Evolutionary conservation across 2,113 vertebrate genomes (phyloP).

Genomic region (Uropsilus gracilis): DNA sequence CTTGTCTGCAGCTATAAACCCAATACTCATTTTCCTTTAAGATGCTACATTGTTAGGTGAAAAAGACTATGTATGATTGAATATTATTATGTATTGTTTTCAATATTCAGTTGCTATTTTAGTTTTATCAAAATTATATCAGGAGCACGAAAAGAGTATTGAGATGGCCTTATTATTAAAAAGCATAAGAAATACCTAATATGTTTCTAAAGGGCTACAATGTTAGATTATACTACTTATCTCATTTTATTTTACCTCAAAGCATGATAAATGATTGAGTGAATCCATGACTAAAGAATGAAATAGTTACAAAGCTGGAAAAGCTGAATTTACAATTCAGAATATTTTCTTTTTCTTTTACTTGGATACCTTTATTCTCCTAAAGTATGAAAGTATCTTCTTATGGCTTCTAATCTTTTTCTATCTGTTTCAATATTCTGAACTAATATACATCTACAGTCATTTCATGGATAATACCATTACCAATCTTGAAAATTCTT

Average conservation of each 20-base stretch:
- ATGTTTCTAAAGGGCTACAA: neutral
- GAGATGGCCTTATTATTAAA: neutral
- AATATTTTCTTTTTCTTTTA: neutral
- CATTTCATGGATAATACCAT: neutral
- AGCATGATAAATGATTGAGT: neutral
- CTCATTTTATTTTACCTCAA: neutral
- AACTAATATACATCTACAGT: neutral
- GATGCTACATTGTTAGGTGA: neutral
- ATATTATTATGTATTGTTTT: neutral
- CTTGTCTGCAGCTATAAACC: neutral
- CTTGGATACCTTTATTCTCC: neutral
- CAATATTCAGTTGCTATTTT: neutral
- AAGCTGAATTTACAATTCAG: neutral
- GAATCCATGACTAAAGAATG: neutral
- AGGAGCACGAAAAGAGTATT: neutral
- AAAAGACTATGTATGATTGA: neutral
- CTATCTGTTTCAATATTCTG: neutral
- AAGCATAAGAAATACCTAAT: neutral
- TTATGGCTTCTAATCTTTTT: neutral
- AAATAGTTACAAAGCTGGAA: neutral
- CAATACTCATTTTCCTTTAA: neutral
- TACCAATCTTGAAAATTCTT: too few relatives aligned
- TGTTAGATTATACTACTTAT: neutral
- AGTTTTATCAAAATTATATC: neutral
- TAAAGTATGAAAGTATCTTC: neutral